Percentiles rank a stretch among this genome's conserved stretches.
These are phyloP conservation scores for Sceloporus undulatus DNA, from an alignment of 2,113 vertebrate genomes.

Conservation along the genomic window DNA sequence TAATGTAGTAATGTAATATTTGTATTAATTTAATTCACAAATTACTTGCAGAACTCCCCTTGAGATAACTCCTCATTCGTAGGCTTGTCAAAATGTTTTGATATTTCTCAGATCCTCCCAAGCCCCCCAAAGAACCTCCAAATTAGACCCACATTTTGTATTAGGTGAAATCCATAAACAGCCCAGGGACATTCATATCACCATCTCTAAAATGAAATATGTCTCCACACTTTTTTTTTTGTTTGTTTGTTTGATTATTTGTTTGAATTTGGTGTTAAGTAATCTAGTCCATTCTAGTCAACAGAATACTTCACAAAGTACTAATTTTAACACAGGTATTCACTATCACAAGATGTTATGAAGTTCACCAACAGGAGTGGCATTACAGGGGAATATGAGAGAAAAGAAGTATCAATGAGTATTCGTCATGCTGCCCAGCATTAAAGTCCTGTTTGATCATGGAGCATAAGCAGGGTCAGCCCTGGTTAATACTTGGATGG, in stretches of 20 bases:
- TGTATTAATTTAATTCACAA: not conserved
- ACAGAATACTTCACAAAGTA: not conserved
- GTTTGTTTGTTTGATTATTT: not conserved
- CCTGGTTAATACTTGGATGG: too few relatives aligned
- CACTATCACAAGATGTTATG: not conserved
- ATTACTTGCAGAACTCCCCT: not conserved
- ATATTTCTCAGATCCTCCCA: not conserved
- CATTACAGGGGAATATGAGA: not conserved
- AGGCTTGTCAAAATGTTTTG: not conserved
- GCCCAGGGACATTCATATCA: not conserved
- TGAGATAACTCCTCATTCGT: not conserved
- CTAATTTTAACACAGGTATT: not conserved
- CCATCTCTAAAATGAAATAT: not conserved
- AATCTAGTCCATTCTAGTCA: not conserved
- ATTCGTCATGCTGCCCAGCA: not conserved
- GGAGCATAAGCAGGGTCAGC: too few relatives aligned
- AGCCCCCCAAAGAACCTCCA: not conserved
- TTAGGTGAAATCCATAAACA: fast-evolving
- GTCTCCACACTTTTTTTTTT: not conserved
- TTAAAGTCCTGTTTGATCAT: too few relatives aligned
- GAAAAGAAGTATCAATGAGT: not conserved
- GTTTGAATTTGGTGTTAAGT: too few relatives aligned
- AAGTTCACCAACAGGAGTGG: not conserved
- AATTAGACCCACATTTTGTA: not conserved
- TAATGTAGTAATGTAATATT: not conserved